A percentile compares a stretch with the other conserved stretches of the same genome.
phyloP scores from a whole-genome alignment of 1,140 invertebrate genomes.

The Drosophila eugracilis region DNA sequence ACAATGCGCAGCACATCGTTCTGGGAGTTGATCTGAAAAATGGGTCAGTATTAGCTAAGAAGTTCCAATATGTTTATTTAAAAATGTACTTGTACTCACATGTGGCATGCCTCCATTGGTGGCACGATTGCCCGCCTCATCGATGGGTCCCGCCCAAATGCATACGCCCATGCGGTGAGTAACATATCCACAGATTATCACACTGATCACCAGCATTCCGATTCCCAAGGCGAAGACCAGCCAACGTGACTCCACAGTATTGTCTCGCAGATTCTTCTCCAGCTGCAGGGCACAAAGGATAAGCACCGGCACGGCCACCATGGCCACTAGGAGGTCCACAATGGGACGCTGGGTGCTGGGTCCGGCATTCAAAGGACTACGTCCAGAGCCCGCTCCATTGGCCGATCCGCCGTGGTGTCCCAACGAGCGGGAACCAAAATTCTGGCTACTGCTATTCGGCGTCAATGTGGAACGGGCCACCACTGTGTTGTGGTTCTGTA shows the following conservation, averaged over 20 bases:
- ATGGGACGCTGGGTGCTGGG: slow-evolving; percentile 74
- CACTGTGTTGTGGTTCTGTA: slow-evolving; percentile 78
- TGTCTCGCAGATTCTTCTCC: slow-evolving; percentile 80
- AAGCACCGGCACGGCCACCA: slow-evolving; percentile 78
- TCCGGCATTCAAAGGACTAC: slow-evolving; percentile 17
- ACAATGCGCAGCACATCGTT: slow-evolving; percentile 83
- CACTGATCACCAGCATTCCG: slow-evolving; percentile 77
- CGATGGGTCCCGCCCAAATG: slow-evolving; percentile 82
- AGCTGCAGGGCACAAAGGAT: slow-evolving; percentile 80
- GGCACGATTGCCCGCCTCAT: slow-evolving; percentile 74
- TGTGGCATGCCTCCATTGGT: slow-evolving; percentile 56
- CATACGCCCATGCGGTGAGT: slow-evolving; percentile 84
- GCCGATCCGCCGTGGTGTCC: slow-evolving; percentile 13
- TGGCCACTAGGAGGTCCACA: slow-evolving; percentile 75
- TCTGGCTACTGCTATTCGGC: slow-evolving; percentile 72
- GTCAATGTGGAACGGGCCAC: slow-evolving; percentile 73
- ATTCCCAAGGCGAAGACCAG: slow-evolving; percentile 79
- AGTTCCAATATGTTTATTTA: too few species aligned
- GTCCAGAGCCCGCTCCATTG: slow-evolving; percentile 18
- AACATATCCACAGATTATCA: slow-evolving; percentile 83
- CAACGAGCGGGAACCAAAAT: slow-evolving; percentile 49
- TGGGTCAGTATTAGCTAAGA: not conserved
- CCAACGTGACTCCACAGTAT: slow-evolving; percentile 68
- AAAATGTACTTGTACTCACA: slow-evolving; percentile 37
- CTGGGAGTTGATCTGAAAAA: slow-evolving; percentile 78